A percentile compares a stretch with the other conserved stretches of the same genome.
phyloP scores from a whole-genome alignment of 2,888 invertebrate genomes.

The Drosophila ochracea region DNA sequence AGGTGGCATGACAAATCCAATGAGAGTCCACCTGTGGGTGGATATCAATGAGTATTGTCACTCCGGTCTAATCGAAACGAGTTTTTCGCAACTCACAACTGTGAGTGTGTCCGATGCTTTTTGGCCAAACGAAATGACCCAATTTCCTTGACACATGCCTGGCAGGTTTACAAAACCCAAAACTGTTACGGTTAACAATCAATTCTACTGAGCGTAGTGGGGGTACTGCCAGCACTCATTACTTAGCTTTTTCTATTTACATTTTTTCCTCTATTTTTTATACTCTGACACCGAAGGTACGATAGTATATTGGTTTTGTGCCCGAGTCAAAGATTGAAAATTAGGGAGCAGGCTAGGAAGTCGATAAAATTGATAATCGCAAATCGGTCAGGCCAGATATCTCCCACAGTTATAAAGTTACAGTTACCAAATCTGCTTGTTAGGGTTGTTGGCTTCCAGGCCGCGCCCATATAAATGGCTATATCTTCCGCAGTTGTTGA shows the following conservation, averaged over 20 bases:
- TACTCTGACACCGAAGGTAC: neutral
- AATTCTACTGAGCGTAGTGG: slow-evolving; percentile 53
- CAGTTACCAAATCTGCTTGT: neutral
- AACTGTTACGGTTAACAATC: slow-evolving; percentile 79
- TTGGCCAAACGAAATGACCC: slow-evolving; percentile 68
- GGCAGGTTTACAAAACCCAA: slow-evolving; percentile 76
- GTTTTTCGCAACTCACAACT: slow-evolving; percentile 44
- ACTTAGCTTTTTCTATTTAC: slow-evolving; percentile 38
- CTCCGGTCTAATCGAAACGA: slow-evolving; percentile 44
- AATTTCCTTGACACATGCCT: slow-evolving; percentile 82
- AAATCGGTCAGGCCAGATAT: neutral
- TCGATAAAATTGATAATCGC: neutral
- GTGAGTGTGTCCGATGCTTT: slow-evolving; percentile 57
- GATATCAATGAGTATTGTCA: slow-evolving; percentile 61
- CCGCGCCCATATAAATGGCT: neutral
- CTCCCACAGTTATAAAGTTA: neutral
- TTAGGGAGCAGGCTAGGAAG: neutral
- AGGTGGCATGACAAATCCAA: slow-evolving; percentile 72
- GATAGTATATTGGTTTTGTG: neutral
- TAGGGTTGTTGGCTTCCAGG: neutral
- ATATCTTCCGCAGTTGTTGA: neutral
- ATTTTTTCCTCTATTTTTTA: neutral
- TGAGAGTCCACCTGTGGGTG: slow-evolving; percentile 75
- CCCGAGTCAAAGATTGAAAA: neutral
- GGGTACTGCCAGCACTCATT: slow-evolving; percentile 63